These are phyloP conservation scores for Fregata magnificens DNA, from an alignment of 2,113 vertebrate species.

Conservation along the genomic window DNA sequence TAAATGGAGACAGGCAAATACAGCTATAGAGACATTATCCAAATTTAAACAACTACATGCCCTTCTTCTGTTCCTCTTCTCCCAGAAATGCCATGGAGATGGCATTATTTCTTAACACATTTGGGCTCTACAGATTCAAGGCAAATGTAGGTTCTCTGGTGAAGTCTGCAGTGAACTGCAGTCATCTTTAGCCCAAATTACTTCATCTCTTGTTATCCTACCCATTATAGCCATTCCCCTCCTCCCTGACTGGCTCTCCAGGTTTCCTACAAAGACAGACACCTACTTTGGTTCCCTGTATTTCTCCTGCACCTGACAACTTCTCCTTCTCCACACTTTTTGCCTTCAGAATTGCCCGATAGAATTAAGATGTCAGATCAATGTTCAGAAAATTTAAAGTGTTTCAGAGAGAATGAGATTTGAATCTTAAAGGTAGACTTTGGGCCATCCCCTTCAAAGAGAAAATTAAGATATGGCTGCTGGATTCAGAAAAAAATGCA, in stretches of 20 bases:
- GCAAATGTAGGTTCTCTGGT: background rate
- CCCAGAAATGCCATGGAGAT: background rate
- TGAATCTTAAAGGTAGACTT: background rate
- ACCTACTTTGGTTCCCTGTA: background rate
- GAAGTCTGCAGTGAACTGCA: background rate
- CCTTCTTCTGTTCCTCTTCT: background rate
- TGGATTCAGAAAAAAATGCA: background rate
- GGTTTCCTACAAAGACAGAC: background rate
- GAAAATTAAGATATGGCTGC: background rate
- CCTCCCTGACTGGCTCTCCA: background rate
- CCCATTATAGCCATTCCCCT: background rate
- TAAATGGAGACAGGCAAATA: background rate
- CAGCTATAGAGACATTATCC: background rate
- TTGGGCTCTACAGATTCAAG: background rate
- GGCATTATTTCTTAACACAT: background rate
- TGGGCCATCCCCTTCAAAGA: background rate
- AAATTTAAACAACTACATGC: background rate
- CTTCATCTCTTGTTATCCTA: background rate
- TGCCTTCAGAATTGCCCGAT: background rate
- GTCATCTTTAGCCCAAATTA: background rate
- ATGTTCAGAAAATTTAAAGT: background rate
- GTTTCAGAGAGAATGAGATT: background rate
- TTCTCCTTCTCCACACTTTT: background rate
- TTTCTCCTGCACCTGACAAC: background rate
- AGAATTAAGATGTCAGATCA: background rate